Conservation (phyloP, 2,797 vertebrate species). For the Brachymystax lenok region DNA sequence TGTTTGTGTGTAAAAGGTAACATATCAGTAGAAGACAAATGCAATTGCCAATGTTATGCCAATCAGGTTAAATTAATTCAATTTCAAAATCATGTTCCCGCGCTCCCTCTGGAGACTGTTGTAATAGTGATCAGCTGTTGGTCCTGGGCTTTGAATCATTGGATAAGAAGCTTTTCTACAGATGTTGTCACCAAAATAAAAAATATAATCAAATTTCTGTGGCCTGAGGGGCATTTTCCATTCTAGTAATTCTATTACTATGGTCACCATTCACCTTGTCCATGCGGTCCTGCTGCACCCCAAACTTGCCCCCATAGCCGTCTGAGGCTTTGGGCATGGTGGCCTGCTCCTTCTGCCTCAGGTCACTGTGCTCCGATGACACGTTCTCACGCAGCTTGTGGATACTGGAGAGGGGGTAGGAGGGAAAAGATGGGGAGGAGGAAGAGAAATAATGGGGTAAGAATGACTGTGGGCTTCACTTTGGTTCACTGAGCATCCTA, state of each 20-base stretch:
- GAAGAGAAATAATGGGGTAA: too few species aligned
- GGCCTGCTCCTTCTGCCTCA: constrained; percentile 89
- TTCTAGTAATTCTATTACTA: background rate
- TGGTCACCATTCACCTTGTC: constrained; percentile 79
- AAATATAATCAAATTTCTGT: background rate
- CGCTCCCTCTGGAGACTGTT: background rate
- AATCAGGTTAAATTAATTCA: background rate
- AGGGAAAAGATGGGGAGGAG: constrained; percentile 8
- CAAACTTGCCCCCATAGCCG: constrained; percentile 93
- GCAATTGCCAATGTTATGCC: background rate
- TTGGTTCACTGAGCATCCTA: background rate
- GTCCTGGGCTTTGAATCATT: background rate
- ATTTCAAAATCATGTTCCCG: background rate
- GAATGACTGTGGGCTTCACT: background rate
- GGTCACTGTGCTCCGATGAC: constrained; percentile 86
- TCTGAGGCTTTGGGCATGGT: constrained; percentile 89
- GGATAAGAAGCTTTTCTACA: background rate
- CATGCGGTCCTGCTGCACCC: constrained; percentile 94
- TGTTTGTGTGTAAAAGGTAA: background rate
- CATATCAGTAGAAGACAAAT: background rate
- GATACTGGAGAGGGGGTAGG: constrained; percentile 72
- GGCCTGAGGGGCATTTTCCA: background rate
- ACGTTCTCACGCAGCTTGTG: constrained; percentile 87
- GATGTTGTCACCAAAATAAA: background rate
- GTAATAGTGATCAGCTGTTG: background rate